These are phyloP conservation scores for Poeciliopsis gracilis DNA, from an alignment of 2,797 vertebrate species.

Conservation along the genomic window DNA sequence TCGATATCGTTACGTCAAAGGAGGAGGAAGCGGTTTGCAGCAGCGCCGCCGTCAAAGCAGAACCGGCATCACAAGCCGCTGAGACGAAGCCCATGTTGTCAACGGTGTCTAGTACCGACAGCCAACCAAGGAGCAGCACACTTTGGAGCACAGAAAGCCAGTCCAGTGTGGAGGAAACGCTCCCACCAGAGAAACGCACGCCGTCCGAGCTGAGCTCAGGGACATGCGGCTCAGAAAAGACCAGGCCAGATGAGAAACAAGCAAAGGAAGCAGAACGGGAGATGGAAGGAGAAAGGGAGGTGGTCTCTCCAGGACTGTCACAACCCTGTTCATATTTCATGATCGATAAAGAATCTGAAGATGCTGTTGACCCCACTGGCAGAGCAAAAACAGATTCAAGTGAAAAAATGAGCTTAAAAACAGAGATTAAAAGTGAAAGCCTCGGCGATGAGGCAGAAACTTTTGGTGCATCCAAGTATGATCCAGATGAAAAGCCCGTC, in stretches of 20 bases:
- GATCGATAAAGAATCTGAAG: conserved; percentile 65
- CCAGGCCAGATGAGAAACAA: conserved; percentile 59
- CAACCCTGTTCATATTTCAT: conserved; percentile 73
- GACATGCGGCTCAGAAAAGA: conserved; percentile 23
- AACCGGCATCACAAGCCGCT: conserved; percentile 21
- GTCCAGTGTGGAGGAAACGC: conserved; percentile 58
- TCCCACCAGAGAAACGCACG: conserved; percentile 48
- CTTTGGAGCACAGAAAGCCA: conserved; percentile 65
- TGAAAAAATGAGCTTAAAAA: conserved; percentile 48
- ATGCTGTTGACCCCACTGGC: conserved; percentile 9
- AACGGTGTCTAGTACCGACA: conserved; percentile 60
- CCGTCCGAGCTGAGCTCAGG: conserved; percentile 34
- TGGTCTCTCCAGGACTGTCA: conserved; percentile 72
- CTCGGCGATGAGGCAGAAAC: conserved; percentile 64
- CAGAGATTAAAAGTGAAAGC: conserved; percentile 33
- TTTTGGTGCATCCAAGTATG: conserved; percentile 75
- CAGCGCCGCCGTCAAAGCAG: conserved; percentile 24
- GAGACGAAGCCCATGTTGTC: conserved; percentile 54
- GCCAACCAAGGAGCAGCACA: conserved; percentile 55
- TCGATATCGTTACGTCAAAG: conserved; percentile 32
- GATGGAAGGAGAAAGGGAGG: conserved; percentile 76
- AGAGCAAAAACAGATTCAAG: conserved; percentile 38
- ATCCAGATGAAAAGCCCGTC: conserved; percentile 82
- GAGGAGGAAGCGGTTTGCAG: conserved; percentile 32
- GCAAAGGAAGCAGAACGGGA: conserved; percentile 78